Evolutionary conservation across 2,113 vertebrate species (phyloP).

Genomic region (Pristiophorus japonicus): DNA sequence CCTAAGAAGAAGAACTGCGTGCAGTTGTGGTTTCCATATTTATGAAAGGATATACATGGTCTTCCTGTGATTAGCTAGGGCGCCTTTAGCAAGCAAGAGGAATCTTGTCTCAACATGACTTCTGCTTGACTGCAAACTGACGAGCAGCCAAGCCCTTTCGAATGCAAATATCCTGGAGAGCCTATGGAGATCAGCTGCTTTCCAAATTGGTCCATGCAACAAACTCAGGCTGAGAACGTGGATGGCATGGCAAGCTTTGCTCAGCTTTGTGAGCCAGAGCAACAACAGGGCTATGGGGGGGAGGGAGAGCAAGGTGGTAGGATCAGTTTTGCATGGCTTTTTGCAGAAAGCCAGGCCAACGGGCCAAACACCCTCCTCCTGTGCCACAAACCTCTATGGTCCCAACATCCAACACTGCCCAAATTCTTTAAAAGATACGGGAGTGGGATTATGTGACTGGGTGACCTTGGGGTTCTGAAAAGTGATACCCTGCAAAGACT

Average conservation of each 20-base stretch:
- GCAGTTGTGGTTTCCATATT: too few species aligned
- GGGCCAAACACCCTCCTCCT: background rate
- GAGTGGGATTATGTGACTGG: background rate
- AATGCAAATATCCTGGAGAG: background rate
- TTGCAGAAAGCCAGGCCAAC: too few species aligned
- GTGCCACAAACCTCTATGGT: background rate
- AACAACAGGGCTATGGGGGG: too few species aligned
- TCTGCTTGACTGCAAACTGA: background rate
- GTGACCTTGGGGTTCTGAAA: background rate
- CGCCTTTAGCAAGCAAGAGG: background rate
- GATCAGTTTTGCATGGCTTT: too few species aligned
- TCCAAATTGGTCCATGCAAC: background rate
- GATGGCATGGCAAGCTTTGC: background rate
- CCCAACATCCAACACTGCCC: background rate
- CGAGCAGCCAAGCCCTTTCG: background rate
- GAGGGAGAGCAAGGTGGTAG: too few species aligned
- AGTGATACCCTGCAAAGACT: background rate
- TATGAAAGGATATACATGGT: too few species aligned
- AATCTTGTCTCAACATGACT: background rate
- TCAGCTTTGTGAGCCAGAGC: background rate
- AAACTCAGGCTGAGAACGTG: background rate
- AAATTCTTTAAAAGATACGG: background rate
- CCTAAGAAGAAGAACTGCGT: too few species aligned
- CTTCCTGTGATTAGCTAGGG: background rate
- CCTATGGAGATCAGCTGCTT: background rate